These are phyloP conservation scores for Helostoma temminkii DNA, from an alignment of 2,797 vertebrate genomes.

Conservation along the genomic window DNA sequence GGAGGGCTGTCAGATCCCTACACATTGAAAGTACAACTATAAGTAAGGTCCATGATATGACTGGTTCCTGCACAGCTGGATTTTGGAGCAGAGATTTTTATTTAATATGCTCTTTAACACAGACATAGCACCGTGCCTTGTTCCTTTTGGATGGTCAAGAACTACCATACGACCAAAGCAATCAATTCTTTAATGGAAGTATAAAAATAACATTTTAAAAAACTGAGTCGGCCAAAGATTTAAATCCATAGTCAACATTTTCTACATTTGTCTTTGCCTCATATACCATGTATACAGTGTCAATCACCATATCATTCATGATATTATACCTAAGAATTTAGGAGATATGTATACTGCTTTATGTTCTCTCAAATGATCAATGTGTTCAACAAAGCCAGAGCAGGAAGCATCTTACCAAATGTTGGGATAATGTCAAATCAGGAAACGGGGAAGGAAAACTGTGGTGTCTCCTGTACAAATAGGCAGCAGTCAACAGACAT, in stretches of 20 bases:
- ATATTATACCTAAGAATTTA: conserved; percentile 17
- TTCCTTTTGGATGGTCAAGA: neutral
- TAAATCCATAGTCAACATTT: neutral
- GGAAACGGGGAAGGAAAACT: neutral
- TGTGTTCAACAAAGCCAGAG: conserved; percentile 6
- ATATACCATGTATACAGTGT: neutral
- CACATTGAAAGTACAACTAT: conserved; percentile 69
- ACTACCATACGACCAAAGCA: neutral
- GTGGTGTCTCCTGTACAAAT: neutral
- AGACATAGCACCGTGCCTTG: neutral
- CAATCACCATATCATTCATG: conserved; percentile 24
- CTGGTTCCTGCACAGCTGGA: conserved; percentile 24
- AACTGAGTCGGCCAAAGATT: neutral
- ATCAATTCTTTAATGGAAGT: neutral
- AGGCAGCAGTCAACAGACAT: neutral
- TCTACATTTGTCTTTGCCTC: neutral
- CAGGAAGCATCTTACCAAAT: conserved; percentile 7
- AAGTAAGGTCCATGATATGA: conserved; percentile 40
- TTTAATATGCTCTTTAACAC: neutral
- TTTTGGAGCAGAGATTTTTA: conserved; percentile 28
- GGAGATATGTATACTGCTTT: too few species aligned
- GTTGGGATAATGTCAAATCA: neutral
- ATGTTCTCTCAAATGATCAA: conserved; percentile 1
- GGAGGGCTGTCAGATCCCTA: conserved; percentile 62
- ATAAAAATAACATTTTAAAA: neutral